These are phyloP conservation scores for Columba livia DNA, from an alignment of 2,113 vertebrate genomes.

Conservation along the genomic window DNA sequence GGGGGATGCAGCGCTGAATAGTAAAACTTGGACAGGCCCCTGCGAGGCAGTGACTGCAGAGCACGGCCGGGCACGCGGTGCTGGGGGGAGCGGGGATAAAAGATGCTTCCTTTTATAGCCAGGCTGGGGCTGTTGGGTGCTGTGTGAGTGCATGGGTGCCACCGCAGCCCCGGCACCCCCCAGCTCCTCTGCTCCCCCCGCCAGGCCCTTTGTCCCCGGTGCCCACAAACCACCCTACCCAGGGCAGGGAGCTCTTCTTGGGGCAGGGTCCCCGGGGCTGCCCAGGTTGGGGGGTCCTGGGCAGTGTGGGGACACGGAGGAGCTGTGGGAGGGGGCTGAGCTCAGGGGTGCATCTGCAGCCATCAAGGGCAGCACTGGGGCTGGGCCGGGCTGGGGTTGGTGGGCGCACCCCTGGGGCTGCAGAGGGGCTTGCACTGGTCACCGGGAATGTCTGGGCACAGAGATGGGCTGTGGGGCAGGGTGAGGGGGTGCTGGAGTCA, in stretches of 20 bases:
- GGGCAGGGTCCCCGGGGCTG: not conserved
- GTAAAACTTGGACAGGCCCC: constrained; percentile 22
- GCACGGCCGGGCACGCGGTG: not conserved
- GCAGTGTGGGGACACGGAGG: fast-evolving
- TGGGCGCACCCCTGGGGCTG: not conserved
- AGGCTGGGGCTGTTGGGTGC: constrained; percentile 31
- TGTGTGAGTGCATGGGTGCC: not conserved
- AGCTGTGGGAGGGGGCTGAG: not conserved
- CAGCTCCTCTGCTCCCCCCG: not conserved
- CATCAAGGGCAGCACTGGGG: not conserved
- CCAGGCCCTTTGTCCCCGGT: fast-evolving
- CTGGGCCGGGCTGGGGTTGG: not conserved
- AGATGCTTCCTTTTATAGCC: constrained; percentile 72
- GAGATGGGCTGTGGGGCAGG: not conserved
- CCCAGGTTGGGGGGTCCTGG: fast-evolving
- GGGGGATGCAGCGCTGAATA: not conserved
- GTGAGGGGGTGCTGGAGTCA: not conserved
- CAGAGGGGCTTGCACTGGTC: not conserved
- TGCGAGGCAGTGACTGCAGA: constrained; percentile 1
- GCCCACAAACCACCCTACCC: not conserved
- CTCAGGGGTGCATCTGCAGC: fast-evolving
- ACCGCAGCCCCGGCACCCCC: not conserved
- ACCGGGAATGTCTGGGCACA: fast-evolving
- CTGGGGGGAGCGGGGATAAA: not conserved
- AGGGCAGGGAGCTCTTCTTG: not conserved